phyloP scores from a whole-genome alignment of 2,797 vertebrate species.

The Thunnus albacares region DNA sequence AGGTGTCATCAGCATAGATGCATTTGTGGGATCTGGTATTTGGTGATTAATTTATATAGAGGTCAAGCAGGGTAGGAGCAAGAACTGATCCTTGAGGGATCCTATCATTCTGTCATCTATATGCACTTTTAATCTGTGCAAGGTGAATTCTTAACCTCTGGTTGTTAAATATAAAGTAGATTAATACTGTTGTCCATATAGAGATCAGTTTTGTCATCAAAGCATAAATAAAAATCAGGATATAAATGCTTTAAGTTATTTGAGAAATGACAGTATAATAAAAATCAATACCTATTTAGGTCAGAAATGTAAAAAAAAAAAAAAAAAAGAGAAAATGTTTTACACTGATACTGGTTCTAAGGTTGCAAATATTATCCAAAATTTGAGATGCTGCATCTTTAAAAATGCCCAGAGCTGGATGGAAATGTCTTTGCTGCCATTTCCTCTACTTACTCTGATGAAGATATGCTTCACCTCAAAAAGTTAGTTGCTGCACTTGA shows the following conservation, averaged over 20 bases:
- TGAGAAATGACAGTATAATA: too few species aligned
- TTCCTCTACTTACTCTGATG: too few species aligned
- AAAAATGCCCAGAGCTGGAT: neutral
- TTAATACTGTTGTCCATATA: too few species aligned
- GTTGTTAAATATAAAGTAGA: neutral
- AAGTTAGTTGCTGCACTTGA: too few species aligned
- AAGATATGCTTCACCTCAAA: too few species aligned
- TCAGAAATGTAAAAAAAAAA: too few species aligned
- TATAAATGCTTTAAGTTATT: neutral
- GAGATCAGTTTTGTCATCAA: neutral
- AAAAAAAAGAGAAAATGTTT: too few species aligned
- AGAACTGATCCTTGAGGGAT: neutral
- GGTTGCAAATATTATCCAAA: neutral
- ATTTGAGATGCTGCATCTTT: neutral
- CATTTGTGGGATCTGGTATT: neutral
- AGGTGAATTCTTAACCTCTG: neutral
- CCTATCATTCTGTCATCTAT: neutral
- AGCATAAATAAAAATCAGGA: neutral
- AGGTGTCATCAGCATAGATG: slow-evolving; percentile 27
- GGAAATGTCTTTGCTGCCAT: too few species aligned
- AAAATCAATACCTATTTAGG: too few species aligned
- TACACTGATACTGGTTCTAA: neutral
- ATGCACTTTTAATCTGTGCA: neutral
- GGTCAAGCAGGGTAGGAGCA: neutral
- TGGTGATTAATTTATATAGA: neutral